Conservation (phyloP, 2,888 invertebrate species). For the Eurytoma californica region DNA sequence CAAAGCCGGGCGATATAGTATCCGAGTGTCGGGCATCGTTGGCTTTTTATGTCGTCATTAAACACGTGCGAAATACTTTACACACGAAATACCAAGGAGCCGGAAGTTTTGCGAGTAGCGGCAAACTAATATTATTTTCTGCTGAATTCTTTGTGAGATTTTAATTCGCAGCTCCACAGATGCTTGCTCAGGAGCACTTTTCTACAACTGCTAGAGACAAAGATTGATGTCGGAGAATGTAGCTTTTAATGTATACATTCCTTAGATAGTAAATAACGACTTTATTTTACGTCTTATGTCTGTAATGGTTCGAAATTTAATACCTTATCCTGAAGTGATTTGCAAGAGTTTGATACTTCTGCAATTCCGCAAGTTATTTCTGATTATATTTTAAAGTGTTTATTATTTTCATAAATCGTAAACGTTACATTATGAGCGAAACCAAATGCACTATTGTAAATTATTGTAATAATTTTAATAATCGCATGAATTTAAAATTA, state of each 20-base stretch:
- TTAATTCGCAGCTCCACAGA: conserved; percentile 4
- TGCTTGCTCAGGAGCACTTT: not conserved
- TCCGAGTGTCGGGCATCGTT: conserved; percentile 17
- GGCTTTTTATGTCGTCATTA: conserved; percentile 45
- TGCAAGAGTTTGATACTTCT: not conserved
- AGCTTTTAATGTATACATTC: no score
- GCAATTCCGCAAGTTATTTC: not conserved
- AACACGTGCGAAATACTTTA: conserved; percentile 46
- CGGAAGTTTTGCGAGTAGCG: no score
- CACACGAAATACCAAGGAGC: conserved; percentile 27
- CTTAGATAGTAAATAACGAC: no score
- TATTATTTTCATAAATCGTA: conserved; percentile 17
- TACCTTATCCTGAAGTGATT: not conserved
- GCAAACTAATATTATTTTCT: not conserved
- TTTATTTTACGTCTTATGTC: not conserved
- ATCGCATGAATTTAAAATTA: no score
- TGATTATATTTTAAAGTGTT: conserved; percentile 6
- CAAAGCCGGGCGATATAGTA: conserved; percentile 27
- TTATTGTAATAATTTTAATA: no score
- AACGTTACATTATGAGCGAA: not conserved
- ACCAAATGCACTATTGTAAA: no score
- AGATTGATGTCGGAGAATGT: no score
- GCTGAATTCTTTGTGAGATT: conserved; percentile 11
- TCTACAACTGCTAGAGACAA: not conserved
- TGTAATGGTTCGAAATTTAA: conserved; percentile 8